Percentiles rank a stretch among this genome's conserved stretches.
These are phyloP conservation scores for Sebastes minor DNA, from an alignment of 2,797 vertebrate species.

Conservation along the genomic window DNA sequence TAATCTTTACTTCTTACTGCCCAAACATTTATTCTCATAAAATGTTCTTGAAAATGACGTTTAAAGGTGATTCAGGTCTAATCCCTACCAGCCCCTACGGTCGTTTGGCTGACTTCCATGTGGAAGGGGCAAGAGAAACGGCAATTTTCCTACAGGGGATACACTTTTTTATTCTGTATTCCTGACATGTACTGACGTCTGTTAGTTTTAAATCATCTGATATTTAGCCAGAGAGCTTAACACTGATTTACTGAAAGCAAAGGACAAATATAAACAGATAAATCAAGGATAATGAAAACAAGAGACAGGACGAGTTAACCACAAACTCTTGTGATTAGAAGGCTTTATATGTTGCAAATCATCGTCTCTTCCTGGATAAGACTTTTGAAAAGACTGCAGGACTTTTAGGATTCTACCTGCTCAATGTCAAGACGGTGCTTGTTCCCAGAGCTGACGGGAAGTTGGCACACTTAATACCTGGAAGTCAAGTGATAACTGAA, in stretches of 20 bases:
- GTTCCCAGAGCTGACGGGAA: slow-evolving; percentile 15
- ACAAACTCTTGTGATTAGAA: neutral
- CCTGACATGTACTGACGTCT: neutral
- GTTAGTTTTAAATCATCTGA: neutral
- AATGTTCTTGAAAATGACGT: neutral
- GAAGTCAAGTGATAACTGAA: slow-evolving; percentile 9
- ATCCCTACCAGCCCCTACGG: neutral
- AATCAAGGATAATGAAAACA: neutral
- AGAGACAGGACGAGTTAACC: neutral
- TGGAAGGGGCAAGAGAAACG: neutral
- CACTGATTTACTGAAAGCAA: neutral
- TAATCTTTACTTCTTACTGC: too few relatives aligned
- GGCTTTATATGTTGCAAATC: neutral
- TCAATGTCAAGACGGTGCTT: neutral
- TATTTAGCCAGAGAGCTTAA: neutral
- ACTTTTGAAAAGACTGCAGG: neutral
- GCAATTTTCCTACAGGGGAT: neutral
- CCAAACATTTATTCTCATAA: neutral
- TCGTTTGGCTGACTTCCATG: neutral
- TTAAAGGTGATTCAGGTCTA: neutral
- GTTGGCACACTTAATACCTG: slow-evolving; percentile 11
- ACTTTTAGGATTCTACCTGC: neutral
- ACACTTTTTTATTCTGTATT: neutral
- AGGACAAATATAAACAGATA: neutral
- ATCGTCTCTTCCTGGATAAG: neutral